Percentiles rank a stretch among this genome's conserved stretches.
These are phyloP conservation scores for Dolichopus griseipennis DNA, from an alignment of 2,888 invertebrate species.

Conservation along the genomic window DNA sequence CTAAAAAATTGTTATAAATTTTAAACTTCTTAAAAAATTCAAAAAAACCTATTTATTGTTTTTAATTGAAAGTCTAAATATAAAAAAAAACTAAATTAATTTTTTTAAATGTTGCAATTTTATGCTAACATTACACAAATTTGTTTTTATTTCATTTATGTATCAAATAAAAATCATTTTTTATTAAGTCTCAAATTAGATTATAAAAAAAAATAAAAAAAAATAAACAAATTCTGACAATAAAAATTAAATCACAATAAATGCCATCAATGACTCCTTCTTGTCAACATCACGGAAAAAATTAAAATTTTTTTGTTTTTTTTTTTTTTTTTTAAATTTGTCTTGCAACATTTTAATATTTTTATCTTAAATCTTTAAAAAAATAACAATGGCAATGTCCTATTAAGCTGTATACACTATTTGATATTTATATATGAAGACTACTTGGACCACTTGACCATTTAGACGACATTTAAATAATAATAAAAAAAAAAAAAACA, in stretches of 20 bases:
- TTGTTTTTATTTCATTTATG: too few species aligned
- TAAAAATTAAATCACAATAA: slow-evolving; percentile 2
- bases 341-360: neutral
- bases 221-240: neutral
- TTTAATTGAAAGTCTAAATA: too few species aligned
- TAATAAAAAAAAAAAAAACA: too few species aligned
- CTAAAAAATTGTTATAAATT: too few species aligned
- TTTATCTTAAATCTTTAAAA: neutral
- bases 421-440: neutral
- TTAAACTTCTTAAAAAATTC: too few species aligned
- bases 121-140: too few species aligned
- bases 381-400: neutral
- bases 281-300: neutral
- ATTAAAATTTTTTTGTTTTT: neutral
- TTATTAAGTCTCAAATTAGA: neutral
- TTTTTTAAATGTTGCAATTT: too few species aligned
- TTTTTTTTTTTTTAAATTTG: too few species aligned
- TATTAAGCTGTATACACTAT: neutral
- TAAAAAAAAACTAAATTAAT: too few species aligned
- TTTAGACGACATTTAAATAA: neutral
- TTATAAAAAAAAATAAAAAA: neutral
- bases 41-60: too few species aligned
- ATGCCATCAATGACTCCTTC: neutral
- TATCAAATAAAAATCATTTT: too few species aligned
- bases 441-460: neutral